phyloP scores from a whole-genome alignment of 1,140 invertebrate species.

The Aphelenchoides avenae region DNA sequence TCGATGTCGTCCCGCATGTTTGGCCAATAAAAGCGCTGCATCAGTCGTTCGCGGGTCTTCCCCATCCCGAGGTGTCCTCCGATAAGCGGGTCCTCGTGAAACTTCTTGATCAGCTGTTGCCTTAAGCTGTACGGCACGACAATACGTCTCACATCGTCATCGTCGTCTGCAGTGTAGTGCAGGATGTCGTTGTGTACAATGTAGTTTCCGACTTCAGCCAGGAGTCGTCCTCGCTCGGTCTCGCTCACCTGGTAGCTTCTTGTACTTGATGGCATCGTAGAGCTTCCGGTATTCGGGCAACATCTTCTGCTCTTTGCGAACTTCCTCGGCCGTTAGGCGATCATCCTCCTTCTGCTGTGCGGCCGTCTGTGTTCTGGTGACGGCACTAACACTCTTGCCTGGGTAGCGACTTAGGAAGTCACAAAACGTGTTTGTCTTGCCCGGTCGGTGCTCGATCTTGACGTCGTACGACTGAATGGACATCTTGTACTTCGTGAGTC shows the following conservation, averaged over 20 bases:
- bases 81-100: conserved; percentile 7
- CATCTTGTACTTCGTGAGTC: conserved; percentile 16
- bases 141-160: too few species aligned
- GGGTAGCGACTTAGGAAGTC: conserved; percentile 21
- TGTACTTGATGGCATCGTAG: background rate
- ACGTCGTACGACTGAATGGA: conserved; percentile 10
- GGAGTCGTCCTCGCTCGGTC: too few species aligned
- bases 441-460: conserved; percentile 12
- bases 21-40: conserved; percentile 2
- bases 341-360: conserved; percentile 1
- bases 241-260: conserved; percentile 5
- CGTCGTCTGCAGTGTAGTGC: too few species aligned
- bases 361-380: background rate
- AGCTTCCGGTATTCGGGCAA: background rate
- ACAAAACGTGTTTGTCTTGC: conserved; percentile 3
- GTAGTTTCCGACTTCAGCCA: too few species aligned
- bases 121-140: conserved; percentile 1
- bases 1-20: conserved; percentile 1
- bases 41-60: conserved; percentile 13
- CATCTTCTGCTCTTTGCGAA: background rate
- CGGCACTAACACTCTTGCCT: background rate
- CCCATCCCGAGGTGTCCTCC: conserved; percentile 1
- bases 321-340: background rate
- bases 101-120: conserved; percentile 7
- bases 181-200: too few species aligned